Evolutionary conservation across 2,888 invertebrate species (phyloP).

Genomic region (Eupithecia centaureata): DNA sequence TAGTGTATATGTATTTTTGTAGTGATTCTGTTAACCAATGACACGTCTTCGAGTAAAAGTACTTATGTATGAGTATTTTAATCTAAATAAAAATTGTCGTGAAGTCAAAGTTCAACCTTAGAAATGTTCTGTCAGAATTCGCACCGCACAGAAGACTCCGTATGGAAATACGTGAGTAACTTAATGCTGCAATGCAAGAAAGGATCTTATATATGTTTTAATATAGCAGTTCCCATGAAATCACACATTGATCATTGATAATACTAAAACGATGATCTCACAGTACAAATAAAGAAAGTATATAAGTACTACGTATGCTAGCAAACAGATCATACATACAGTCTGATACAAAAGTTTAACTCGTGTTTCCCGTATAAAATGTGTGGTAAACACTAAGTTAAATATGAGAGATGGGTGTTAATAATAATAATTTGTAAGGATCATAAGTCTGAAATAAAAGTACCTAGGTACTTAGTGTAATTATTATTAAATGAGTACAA

Average conservation of each 20-base stretch:
- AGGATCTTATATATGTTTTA: background rate
- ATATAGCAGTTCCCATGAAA: background rate
- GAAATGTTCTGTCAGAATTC: background rate
- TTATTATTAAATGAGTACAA: background rate
- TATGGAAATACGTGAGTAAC: too few species aligned
- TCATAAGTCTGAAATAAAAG: too few species aligned
- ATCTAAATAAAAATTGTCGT: background rate
- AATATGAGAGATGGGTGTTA: background rate
- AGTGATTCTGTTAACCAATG: background rate
- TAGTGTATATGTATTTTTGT: too few species aligned
- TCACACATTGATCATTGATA: slow-evolving; percentile 2
- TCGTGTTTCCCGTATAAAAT: background rate
- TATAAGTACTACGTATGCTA: background rate
- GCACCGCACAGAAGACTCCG: background rate
- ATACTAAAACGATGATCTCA: background rate
- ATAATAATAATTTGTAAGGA: too few species aligned
- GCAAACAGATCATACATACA: background rate
- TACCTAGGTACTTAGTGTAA: too few species aligned
- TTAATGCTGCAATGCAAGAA: too few species aligned
- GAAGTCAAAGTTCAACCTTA: background rate
- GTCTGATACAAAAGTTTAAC: background rate
- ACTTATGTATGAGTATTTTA: background rate
- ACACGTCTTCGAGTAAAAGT: background rate
- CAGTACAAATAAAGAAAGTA: background rate
- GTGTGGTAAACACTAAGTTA: background rate